Evolutionary conservation across 2,113 vertebrate species (phyloP), one percentile per base, ranked within the genome.

Genomic region (Gasterosteus aculeatus): DNA sequence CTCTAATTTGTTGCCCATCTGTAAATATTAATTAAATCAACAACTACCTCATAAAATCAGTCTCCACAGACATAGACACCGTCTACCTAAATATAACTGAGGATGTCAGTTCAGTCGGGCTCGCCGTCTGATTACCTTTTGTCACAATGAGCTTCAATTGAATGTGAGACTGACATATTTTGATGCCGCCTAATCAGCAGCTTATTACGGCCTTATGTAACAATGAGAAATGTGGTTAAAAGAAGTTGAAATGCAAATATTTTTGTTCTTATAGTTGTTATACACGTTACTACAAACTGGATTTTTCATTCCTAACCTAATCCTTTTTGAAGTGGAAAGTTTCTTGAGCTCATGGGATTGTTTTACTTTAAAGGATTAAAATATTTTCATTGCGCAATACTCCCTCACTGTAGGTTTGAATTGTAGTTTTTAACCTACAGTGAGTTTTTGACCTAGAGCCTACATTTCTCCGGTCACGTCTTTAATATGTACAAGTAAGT

Each of bases 141-240:
- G 31, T 54, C n/a, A 49, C 57, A 49, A 73, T 57, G 8, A 38
- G 49, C 44, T 46, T n/a, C 9, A 62, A 53, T 35, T 80, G 66
- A 80, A 47, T 47, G 41, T 67, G 49, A 60, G 31, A 9, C 39
- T 58, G 26, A 9, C 60, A 1, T 64, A 2, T 42, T 51, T 69
- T 46, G 54, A 81, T 47, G 39, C 29, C 66, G 41, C 56, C 53
- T 68, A 74, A 78, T 75, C 72, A 83, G 63, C 59, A 65, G 44
- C 44, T 35, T 22, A 14, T 73, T 59, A 2, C 38, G n/a, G 46
- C 3, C 69, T 78, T 72, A 67, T 83, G 77, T 75, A 83, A 83
- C n/a, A 63, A 31, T 65, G 56, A 81, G 8, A 46, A 53, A 77
- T 66, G 26, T 70, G 54, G 35, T 38, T 14, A 46, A 56, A 62